These are phyloP conservation scores for Siniperca obscura DNA, from an alignment of 2,797 vertebrate species.

Conservation along the genomic window DNA sequence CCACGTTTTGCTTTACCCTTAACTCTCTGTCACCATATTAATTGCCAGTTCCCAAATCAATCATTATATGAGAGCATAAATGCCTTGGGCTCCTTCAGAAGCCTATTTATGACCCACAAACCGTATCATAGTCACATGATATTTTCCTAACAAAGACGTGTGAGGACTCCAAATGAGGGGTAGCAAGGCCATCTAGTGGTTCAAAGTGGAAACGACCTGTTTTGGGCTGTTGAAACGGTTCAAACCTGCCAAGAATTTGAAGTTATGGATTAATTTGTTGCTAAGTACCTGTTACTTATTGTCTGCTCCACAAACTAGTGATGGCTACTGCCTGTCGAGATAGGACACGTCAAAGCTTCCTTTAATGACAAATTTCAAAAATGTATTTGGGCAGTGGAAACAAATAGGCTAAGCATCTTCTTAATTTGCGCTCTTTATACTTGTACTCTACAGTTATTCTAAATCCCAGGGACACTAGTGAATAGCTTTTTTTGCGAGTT, in stretches of 20 bases:
- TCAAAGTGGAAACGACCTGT: no score
- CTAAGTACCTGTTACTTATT: neutral
- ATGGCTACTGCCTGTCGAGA: neutral
- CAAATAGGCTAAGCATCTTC: neutral
- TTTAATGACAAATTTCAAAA: neutral
- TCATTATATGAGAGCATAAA: neutral
- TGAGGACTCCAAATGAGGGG: conserved; percentile 23
- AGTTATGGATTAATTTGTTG: neutral
- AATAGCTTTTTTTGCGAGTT: neutral
- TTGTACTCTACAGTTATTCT: neutral
- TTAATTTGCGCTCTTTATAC: neutral
- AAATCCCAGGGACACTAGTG: neutral
- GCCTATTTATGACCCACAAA: neutral
- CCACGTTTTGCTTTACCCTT: neutral
- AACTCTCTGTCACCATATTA: neutral
- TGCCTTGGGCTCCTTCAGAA: fast-evolving
- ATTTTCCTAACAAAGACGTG: neutral
- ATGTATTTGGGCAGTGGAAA: neutral
- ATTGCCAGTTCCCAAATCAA: neutral
- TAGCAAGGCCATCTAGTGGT: conserved; percentile 48
- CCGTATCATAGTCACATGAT: neutral
- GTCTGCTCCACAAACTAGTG: neutral
- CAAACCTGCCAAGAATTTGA: neutral
- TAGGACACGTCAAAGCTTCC: no score
- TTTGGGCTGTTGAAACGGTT: no score